Conservation (phyloP, 2,113 vertebrate species). For the Sarotherodon lohbergeri region DNA sequence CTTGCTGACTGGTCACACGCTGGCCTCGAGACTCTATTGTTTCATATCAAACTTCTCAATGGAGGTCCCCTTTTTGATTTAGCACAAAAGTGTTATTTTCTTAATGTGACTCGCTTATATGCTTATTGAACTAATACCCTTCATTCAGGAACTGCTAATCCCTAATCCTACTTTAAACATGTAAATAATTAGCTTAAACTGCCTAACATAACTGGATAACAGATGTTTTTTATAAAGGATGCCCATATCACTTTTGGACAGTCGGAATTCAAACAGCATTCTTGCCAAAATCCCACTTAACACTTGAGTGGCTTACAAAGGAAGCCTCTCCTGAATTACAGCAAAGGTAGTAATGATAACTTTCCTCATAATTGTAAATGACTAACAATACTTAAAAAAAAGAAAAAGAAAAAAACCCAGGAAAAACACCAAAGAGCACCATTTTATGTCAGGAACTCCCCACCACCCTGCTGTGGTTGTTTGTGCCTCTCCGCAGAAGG, state of each 20-base stretch:
- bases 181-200: not conserved
- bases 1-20: constrained; percentile 37
- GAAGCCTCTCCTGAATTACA: not conserved
- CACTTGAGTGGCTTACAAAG: not conserved
- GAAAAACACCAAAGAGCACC: not conserved
- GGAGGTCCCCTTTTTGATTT: not conserved
- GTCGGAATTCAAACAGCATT: not conserved
- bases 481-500: constrained; percentile 29
- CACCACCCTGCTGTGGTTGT: not conserved
- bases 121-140: not conserved
- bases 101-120: not conserved
- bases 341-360: not conserved
- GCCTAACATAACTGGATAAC: not conserved
- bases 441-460: not conserved
- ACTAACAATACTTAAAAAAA: not conserved
- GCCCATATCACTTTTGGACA: not conserved
- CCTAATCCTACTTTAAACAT: not conserved
- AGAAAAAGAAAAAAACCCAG: not conserved
- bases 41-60: not conserved
- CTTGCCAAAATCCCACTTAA: not conserved
- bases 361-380: not conserved
- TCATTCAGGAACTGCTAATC: not conserved
- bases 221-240: not conserved
- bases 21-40: constrained; percentile 25
- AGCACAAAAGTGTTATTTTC: not conserved